phyloP scores from a whole-genome alignment of 2,888 invertebrate genomes.

The Diaperis boleti region DNA sequence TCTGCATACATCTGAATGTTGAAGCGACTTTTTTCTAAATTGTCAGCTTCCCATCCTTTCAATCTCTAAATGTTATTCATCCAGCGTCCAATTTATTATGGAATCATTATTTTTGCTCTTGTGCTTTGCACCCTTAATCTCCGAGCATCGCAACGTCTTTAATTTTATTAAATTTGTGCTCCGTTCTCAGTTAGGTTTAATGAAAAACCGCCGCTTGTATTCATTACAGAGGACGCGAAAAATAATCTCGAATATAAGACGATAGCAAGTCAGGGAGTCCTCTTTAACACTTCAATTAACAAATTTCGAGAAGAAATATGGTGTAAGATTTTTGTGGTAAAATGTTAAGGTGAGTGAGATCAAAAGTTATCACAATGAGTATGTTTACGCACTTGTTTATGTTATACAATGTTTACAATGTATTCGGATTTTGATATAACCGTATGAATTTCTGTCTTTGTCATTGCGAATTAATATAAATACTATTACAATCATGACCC shows the following conservation, averaged over 20 bases:
- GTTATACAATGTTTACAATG: too few species aligned
- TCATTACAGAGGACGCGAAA: constrained; percentile 11
- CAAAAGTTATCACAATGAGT: too few species aligned
- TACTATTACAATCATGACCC: too few species aligned
- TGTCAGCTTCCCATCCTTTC: background rate
- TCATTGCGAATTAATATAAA: too few species aligned
- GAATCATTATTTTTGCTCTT: constrained; percentile 9
- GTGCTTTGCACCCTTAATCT: constrained; percentile 5
- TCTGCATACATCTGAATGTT: background rate
- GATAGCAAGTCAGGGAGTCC: background rate
- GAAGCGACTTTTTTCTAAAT: background rate
- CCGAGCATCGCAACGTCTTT: constrained; percentile 12
- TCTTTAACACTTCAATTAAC: constrained; percentile 16
- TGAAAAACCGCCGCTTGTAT: constrained; percentile 27
- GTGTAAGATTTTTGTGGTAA: too few species aligned
- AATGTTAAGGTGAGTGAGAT: too few species aligned
- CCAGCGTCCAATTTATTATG: constrained; percentile 11
- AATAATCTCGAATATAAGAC: constrained; percentile 11
- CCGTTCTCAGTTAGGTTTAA: constrained; percentile 19
- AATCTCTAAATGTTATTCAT: constrained; percentile 14
- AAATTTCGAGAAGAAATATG: too few species aligned
- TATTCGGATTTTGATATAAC: too few species aligned
- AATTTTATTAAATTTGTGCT: constrained; percentile 28
- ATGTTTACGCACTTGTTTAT: too few species aligned
- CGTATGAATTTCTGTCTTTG: too few species aligned